Conservation (phyloP, 1,140 invertebrate genomes). For the Magallana ariakensis region DNA sequence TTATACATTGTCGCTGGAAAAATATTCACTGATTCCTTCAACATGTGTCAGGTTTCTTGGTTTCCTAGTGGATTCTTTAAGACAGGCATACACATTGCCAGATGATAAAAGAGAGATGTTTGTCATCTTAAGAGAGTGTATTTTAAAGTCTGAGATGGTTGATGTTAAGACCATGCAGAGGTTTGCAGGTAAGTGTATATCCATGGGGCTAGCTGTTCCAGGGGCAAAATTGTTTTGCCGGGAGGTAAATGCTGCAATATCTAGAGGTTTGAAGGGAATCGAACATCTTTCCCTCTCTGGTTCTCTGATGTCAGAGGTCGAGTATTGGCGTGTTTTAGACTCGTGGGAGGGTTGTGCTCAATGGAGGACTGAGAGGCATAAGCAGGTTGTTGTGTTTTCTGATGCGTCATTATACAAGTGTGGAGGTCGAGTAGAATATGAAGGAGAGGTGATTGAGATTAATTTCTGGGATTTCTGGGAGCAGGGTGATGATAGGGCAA, state of each 20-base stretch:
- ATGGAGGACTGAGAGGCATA: slow-evolving; percentile 17
- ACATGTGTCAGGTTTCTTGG: no score
- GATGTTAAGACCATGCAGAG: slow-evolving; percentile 50
- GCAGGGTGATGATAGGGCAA: slow-evolving; percentile 14
- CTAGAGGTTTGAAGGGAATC: no score
- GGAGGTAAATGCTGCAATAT: slow-evolving; percentile 46
- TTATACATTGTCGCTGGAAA: slow-evolving; percentile 43
- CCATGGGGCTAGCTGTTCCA: slow-evolving; percentile 43
- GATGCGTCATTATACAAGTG: slow-evolving; percentile 38
- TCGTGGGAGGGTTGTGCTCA: neutral
- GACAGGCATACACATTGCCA: no score
- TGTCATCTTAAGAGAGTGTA: slow-evolving; percentile 41
- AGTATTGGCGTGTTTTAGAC: slow-evolving; percentile 48
- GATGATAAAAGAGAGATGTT: no score
- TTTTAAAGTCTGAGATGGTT: slow-evolving; percentile 39
- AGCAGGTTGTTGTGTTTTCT: neutral
- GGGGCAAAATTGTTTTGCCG: slow-evolving; percentile 52
- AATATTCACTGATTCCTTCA: neutral
- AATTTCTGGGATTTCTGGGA: slow-evolving; percentile 42
- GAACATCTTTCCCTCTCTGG: slow-evolving; percentile 7
- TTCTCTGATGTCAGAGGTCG: neutral
- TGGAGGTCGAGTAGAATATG: neutral
- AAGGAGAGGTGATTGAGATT: neutral
- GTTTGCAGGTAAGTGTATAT: slow-evolving; percentile 41
- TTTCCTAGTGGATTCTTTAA: no score